Evolutionary conservation across 2,888 invertebrate genomes (phyloP), one percentile per base, ranked within the genome.

Genomic region (Apodemia zela): DNA sequence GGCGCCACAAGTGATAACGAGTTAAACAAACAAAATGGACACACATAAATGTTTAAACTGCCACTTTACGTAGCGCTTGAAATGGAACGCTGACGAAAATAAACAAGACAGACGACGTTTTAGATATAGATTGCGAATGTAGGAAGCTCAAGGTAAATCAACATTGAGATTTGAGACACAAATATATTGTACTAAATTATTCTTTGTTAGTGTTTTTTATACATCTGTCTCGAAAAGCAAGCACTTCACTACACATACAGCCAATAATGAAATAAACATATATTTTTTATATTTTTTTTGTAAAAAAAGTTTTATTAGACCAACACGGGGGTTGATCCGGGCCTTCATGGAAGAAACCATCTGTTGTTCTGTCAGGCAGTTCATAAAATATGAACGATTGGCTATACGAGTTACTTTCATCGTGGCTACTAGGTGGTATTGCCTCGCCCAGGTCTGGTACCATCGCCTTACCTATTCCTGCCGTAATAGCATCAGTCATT

Each of bases 11-110:
- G 17, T 63, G 59, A 63, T 65, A 66, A 65, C 64, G 61, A 62
- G 45, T 62, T 59, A 63, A 63, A 60, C 60, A 67, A 66, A 65
- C 63, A 62, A 60, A 38, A 59, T 47, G 60, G 25, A 38, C 51
- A 59, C 59, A 60, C 57, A 65, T 60, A n/a, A 35, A 60, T 62
- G 66, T 66, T 64, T 60, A 57, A 29, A 58, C 59, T 29, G 42
- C 64, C 64, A 60, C 64, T 65, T 62, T 60, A 42, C 57, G 65
- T 60, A 63, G 65, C 61, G 54, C 49, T 61, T 42, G 59, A 62
- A 66, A 65, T 65, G 66, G 64, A 61, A 67, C 63, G 63, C 64
- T 62, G 69, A 72, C 71, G 65, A 68, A 72, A 71, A 72, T 72
- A 72, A 72, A 72, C 72, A 64, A 45, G 66, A 65, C 66, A 33